These are phyloP conservation scores for Parochlus steinenii DNA, from an alignment of 2,888 invertebrate species.

Conservation along the genomic window DNA sequence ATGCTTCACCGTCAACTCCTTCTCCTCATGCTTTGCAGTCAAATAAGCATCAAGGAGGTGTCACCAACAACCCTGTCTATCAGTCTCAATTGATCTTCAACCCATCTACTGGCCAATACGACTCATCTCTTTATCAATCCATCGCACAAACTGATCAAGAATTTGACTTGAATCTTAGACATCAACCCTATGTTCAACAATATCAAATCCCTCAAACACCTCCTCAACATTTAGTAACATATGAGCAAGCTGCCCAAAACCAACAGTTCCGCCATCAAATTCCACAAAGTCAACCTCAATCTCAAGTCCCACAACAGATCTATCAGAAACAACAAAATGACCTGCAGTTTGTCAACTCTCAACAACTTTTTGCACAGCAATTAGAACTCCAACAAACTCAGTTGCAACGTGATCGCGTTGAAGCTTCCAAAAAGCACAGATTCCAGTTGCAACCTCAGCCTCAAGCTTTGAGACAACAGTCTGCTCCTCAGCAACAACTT, in stretches of 20 bases:
- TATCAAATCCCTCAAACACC: slow-evolving; percentile 27
- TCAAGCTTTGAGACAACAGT: no score
- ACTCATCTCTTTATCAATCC: slow-evolving; percentile 59
- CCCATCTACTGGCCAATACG: slow-evolving; percentile 59
- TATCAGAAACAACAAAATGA: slow-evolving; percentile 46
- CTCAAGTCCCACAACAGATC: slow-evolving; percentile 14
- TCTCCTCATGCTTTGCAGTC: slow-evolving; percentile 13
- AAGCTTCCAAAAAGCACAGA: slow-evolving; percentile 30
- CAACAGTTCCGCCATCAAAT: background rate
- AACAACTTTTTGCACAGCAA: slow-evolving; percentile 46
- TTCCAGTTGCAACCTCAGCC: slow-evolving; percentile 26
- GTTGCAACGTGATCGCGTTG: slow-evolving; percentile 38
- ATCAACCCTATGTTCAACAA: slow-evolving; percentile 55
- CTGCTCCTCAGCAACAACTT: slow-evolving; percentile 18
- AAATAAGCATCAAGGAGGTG: slow-evolving; percentile 21
- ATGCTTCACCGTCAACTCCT: slow-evolving; percentile 36
- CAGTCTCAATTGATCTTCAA: slow-evolving; percentile 63
- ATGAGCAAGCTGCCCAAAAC: background rate
- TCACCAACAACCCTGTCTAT: slow-evolving; percentile 46
- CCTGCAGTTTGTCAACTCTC: slow-evolving; percentile 42
- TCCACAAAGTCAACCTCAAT: background rate
- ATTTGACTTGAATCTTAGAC: slow-evolving; percentile 51
- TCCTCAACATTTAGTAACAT: background rate
- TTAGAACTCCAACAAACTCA: slow-evolving; percentile 52
- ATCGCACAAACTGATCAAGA: slow-evolving; percentile 57